These are phyloP conservation scores for Acronicta alni DNA, from an alignment of 2,888 invertebrate genomes.

Conservation along the genomic window DNA sequence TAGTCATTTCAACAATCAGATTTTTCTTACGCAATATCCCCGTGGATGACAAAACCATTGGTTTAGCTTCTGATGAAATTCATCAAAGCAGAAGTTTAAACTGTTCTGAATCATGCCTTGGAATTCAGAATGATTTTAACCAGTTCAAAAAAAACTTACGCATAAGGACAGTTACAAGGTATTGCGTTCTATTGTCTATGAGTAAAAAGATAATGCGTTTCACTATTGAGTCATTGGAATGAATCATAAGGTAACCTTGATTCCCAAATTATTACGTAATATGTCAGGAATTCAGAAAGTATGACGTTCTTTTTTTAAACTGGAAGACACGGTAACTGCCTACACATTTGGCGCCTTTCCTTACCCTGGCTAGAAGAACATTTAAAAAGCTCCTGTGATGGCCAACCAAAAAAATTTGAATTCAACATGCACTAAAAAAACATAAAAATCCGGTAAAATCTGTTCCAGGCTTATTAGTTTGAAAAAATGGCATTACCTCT, in stretches of 20 bases:
- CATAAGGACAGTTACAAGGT: slow-evolving; percentile 7
- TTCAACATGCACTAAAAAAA: too few species aligned
- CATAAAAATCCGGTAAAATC: too few species aligned
- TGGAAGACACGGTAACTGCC: too few species aligned
- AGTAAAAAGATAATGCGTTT: slow-evolving; percentile 50
- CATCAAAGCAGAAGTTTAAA: not conserved
- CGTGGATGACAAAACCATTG: not conserved
- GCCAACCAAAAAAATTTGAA: too few species aligned
- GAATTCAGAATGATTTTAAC: slow-evolving; percentile 5
- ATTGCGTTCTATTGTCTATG: slow-evolving; percentile 26
- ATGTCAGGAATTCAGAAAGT: not conserved
- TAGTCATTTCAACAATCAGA: not conserved
- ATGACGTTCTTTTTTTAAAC: too few species aligned
- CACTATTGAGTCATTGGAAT: slow-evolving; percentile 47
- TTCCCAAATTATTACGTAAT: slow-evolving; percentile 38
- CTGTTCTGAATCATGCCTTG: not conserved
- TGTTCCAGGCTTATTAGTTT: too few species aligned
- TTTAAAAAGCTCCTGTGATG: too few species aligned
- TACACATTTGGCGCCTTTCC: too few species aligned
- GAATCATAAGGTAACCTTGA: slow-evolving; percentile 31
- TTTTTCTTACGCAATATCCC: not conserved
- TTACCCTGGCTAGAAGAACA: too few species aligned
- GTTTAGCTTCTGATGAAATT: not conserved
- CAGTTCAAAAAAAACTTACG: not conserved
- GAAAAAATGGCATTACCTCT: too few species aligned